Evolutionary conservation across 2,888 invertebrate species (phyloP).

Genomic region (Callyntrura sp.): DNA sequence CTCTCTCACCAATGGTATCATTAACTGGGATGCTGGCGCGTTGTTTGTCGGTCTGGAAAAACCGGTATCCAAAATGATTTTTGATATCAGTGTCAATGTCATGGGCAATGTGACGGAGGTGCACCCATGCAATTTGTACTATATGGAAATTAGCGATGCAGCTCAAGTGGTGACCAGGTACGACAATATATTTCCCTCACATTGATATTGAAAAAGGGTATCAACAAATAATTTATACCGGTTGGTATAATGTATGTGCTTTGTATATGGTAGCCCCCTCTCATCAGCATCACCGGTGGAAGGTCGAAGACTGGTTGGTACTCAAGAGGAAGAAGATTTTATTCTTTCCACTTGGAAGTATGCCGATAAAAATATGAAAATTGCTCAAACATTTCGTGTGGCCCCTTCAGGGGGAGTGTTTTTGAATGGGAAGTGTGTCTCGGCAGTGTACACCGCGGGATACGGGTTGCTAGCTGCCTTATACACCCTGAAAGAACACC

Average conservation of each 20-base stretch:
- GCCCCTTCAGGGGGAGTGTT: conserved; percentile 32
- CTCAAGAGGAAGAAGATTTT: neutral
- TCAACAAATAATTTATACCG: too few relatives aligned
- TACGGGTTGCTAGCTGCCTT: conserved; percentile 45
- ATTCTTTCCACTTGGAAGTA: neutral
- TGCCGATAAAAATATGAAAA: neutral
- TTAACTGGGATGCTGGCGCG: conserved; percentile 46
- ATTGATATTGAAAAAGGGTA: too few relatives aligned
- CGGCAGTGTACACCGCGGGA: conserved; percentile 2
- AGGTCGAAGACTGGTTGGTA: neutral
- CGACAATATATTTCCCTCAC: too few relatives aligned
- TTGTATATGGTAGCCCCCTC: too few relatives aligned
- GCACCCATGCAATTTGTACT: conserved; percentile 6
- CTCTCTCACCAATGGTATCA: neutral
- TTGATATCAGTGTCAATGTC: conserved; percentile 40
- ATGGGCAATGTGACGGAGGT: conserved; percentile 53
- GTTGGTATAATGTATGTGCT: too few relatives aligned
- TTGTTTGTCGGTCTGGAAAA: conserved; percentile 49
- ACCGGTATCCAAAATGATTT: conserved; percentile 52
- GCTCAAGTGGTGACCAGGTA: neutral
- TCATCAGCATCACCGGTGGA: neutral
- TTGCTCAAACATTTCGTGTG: neutral
- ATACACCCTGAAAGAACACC: conserved; percentile 42
- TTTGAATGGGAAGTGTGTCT: conserved; percentile 48
- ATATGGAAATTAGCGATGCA: conserved; percentile 21